A percentile compares a stretch with the other conserved stretches of the same genome.
phyloP scores from a whole-genome alignment of 1,140 invertebrate species.

The Ceratina australensis region DNA sequence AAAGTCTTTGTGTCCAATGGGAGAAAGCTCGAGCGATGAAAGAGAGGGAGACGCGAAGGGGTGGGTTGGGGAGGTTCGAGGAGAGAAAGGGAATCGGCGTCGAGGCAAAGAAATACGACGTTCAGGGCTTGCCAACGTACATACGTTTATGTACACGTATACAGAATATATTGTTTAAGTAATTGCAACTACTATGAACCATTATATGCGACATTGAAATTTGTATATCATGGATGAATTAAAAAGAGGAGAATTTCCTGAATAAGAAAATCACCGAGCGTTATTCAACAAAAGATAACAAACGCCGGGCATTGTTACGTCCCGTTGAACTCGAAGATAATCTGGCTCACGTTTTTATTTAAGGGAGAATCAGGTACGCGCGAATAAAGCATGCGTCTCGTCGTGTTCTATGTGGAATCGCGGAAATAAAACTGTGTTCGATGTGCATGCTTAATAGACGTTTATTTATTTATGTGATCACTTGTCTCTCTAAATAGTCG shows the following conservation, averaged over 20 bases:
- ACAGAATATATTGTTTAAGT: constrained; percentile 74
- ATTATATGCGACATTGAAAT: constrained; percentile 75
- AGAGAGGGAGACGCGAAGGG: neutral
- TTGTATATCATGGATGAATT: constrained; percentile 78
- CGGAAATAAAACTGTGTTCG: neutral
- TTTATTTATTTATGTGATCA: constrained; percentile 3
- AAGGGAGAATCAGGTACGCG: constrained; percentile 30
- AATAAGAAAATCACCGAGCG: constrained; percentile 53
- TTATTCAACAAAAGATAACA: constrained; percentile 41
- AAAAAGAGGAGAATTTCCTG: constrained; percentile 74
- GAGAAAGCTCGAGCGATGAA: constrained; percentile 1
- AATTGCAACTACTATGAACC: constrained; percentile 72
- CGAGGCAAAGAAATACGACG: constrained; percentile 20
- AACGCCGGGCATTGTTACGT: neutral
- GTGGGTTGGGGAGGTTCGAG: too few species aligned
- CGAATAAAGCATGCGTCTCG: constrained; percentile 31
- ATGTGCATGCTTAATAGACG: constrained; percentile 19
- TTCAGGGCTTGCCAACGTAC: constrained; percentile 55
- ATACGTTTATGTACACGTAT: constrained; percentile 68
- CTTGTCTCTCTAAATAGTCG: neutral
- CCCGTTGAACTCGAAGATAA: neutral
- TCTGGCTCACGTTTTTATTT: constrained; percentile 7
- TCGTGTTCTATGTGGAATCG: neutral
- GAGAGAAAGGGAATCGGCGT: constrained; percentile 40
- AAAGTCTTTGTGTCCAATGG: neutral